Conservation (phyloP, 2,888 invertebrate genomes). For the Eupeodes luniger region DNA sequence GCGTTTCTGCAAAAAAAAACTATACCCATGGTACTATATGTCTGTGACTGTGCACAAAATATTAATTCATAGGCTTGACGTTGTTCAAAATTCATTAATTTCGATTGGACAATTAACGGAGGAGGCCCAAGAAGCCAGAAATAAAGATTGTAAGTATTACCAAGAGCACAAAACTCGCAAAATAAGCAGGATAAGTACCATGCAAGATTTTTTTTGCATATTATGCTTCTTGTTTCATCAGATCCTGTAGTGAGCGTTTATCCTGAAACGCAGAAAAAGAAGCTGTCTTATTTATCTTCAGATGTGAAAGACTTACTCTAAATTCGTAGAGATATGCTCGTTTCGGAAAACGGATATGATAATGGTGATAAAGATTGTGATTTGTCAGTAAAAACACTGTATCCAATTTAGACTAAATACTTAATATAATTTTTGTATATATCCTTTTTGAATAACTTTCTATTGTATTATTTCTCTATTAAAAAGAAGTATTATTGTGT, state of each 20-base stretch:
- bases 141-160: too few species aligned
- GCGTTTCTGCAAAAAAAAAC: not conserved
- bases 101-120: not conserved
- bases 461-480: not conserved
- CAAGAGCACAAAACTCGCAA: too few species aligned
- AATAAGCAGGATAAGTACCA: too few species aligned
- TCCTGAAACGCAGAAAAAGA: not conserved
- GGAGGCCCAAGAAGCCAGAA: not conserved
- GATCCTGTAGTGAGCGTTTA: not conserved
- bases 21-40: not conserved
- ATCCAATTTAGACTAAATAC: not conserved
- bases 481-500: too few species aligned
- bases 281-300: not conserved
- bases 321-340: not conserved
- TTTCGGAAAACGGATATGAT: not conserved
- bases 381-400: not conserved
- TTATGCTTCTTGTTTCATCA: not conserved
- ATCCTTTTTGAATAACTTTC: too few species aligned
- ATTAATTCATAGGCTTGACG: not conserved
- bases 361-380: not conserved
- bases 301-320: not conserved
- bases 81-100: constrained; percentile 1
- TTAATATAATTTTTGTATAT: not conserved
- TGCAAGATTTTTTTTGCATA: too few species aligned
- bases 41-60: not conserved